Base-by-base conservation (phyloP, 2,113 vertebrate species). In the Megaceryle maxima region DNA sequence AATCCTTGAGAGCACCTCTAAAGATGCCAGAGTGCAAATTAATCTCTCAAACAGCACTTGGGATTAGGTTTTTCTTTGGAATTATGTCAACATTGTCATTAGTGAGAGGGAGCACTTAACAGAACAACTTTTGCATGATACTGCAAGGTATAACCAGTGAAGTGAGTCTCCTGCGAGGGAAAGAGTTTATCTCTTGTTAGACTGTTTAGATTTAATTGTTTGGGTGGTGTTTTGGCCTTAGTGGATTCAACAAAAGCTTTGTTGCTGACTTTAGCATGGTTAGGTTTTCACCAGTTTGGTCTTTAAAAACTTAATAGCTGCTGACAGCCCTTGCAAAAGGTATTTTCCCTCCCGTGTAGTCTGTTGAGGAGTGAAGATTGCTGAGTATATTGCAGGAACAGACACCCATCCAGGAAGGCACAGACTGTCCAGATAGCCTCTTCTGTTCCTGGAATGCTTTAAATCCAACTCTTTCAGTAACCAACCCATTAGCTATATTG, bases 61-160 rank as follows among this genome's bases (percentile, higher is more conserved):
- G 57, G 51, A 81, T 94, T 70, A 86, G 50, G 50, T 46, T 39
- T 75, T 95, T 94, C 68, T 92, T 16, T 77, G 50, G 60, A 73
- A 37, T 56, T 84, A 21, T 11, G 53, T 86, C 60, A 91, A 80
- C 64, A 18, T 9, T 43, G 64, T 86, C 80, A 20, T 66, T 90
- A 66, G 51, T 29, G 66, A 85, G 69, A 86, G 29, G 28, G 35
- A 64, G 62, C 19, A 22, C 26, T 72, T 69, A 69, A 35, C 37
- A 74, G 77, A 17, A 31, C 7, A 5, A 90, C 29, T 33, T 93
- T 64, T 59, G 67, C 37, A 44, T 64, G 39, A 60, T 82, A 21
- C 77, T 91, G 57, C 55, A 56, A 83, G 50, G 77, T 90, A 4
- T 51, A 57, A 86, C 24, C 9, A 3, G 7, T 60, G 82, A 68